Evolutionary conservation across 2,797 vertebrate genomes (phyloP).

Genomic region (Nyctibius grandis): DNA sequence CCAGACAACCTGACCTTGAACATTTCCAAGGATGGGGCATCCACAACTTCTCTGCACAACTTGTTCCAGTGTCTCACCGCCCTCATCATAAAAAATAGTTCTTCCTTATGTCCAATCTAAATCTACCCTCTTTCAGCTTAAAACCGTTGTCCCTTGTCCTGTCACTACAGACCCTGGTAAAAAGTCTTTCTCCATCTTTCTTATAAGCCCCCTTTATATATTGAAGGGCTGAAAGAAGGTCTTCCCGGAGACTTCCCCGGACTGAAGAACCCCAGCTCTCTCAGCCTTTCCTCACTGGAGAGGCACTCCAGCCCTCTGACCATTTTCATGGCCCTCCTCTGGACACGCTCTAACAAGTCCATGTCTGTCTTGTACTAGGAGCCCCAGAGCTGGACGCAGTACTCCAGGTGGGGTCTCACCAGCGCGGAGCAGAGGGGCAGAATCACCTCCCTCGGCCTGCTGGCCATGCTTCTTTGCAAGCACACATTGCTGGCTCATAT

Average conservation of each 20-base stretch:
- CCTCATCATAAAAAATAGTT: not conserved
- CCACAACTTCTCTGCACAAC: not conserved
- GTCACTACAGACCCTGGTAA: not conserved
- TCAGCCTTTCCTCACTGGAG: not conserved
- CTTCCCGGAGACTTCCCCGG: accelerated
- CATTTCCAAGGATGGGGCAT: not conserved
- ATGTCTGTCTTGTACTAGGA: not conserved
- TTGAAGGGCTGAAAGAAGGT: not conserved
- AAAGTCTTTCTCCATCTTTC: not conserved
- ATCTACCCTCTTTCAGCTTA: not conserved
- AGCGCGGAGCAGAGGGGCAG: accelerated
- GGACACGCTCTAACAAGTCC: accelerated
- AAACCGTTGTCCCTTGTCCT: not conserved
- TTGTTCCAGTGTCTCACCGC: not conserved
- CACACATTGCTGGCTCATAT: no score
- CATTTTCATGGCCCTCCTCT: not conserved
- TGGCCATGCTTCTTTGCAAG: accelerated
- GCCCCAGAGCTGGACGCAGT: not conserved
- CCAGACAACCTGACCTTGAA: not conserved
- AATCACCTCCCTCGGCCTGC: not conserved
- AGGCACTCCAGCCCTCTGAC: not conserved
- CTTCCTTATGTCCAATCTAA: not conserved
- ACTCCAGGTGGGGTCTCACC: not conserved
- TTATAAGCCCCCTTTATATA: not conserved
- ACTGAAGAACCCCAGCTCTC: not conserved